A percentile compares a stretch with the other conserved stretches of the same genome.
These are phyloP conservation scores for Aplysia californica DNA, from an alignment of 1,140 invertebrate species.

Conservation along the genomic window DNA sequence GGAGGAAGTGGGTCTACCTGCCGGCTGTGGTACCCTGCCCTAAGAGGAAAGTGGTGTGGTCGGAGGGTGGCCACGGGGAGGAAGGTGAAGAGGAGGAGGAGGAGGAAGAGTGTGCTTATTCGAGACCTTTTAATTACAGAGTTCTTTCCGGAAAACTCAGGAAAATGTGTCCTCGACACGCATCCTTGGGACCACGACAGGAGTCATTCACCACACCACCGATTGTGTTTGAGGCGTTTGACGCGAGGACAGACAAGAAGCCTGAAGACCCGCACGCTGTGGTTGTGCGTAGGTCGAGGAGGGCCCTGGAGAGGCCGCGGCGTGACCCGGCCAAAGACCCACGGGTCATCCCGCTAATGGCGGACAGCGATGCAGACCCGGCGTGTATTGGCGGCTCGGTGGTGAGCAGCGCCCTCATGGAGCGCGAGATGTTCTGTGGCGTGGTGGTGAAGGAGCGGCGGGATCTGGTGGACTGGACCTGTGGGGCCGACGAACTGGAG, in stretches of 20 bases:
- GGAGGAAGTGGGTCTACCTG: background rate
- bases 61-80: too few relatives aligned
- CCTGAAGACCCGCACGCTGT: background rate
- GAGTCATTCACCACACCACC: background rate
- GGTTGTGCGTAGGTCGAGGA: background rate
- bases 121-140: conserved; percentile 5
- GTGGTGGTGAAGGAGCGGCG: background rate
- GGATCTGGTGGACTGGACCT: conserved; percentile 10
- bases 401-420: conserved; percentile 3
- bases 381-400: conserved; percentile 19
- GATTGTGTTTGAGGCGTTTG: background rate
- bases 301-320: conserved; percentile 8
- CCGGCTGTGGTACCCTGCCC: conserved; percentile 3
- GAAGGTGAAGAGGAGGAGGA: background rate
- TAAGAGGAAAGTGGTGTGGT: conserved; percentile 10
- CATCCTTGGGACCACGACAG: background rate
- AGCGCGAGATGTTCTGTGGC: conserved; percentile 11
- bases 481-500: background rate
- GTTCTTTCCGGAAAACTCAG: background rate
- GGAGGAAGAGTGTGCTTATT: background rate
- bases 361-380: background rate
- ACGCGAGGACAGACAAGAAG: background rate
- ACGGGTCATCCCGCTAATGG: conserved; percentile 8
- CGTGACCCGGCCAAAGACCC: conserved; percentile 18
- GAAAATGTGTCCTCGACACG: background rate